These are phyloP conservation scores for Hycleus phaleratus DNA, from an alignment of 1,140 invertebrate genomes.

Conservation along the genomic window DNA sequence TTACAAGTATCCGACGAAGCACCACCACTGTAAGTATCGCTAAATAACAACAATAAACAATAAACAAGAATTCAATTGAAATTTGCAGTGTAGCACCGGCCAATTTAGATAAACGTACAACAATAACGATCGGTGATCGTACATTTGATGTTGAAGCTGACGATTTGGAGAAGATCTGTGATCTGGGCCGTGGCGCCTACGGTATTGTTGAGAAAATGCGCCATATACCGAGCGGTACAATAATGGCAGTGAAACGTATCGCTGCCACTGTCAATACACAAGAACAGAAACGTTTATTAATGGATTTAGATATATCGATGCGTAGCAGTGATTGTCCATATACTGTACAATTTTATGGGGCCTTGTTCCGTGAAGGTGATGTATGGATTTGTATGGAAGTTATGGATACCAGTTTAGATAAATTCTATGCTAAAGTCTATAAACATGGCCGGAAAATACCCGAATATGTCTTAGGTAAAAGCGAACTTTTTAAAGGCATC, in stretches of 20 bases:
- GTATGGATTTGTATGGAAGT: constrained; percentile 99
- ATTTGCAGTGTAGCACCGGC: constrained; percentile 60
- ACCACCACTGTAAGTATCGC: constrained; percentile 40
- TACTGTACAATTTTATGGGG: constrained; percentile 97
- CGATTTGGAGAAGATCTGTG: constrained; percentile 77
- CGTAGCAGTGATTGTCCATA: constrained; percentile 91
- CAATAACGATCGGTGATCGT: constrained; percentile 76
- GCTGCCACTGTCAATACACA: constrained; percentile 75
- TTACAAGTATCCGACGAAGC: constrained; percentile 45
- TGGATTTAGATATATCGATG: constrained; percentile 95
- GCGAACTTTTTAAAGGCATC: too few species aligned
- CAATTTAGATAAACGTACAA: constrained; percentile 77
- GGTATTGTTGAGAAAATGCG: constrained; percentile 95
- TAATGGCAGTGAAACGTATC: constrained; percentile 88
- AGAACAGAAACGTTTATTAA: constrained; percentile 88
- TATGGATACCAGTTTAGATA: constrained; percentile 97
- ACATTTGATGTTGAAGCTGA: constrained; percentile 88
- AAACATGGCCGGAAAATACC: constrained; percentile 71
- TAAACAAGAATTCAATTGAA: background rate
- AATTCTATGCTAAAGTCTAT: constrained; percentile 85
- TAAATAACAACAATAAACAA: constrained; percentile 4
- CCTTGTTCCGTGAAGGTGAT: constrained; percentile 90
- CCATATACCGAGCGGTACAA: constrained; percentile 78
- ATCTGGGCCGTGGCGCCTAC: constrained; percentile 91
- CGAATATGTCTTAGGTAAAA: constrained; percentile 84